These are phyloP conservation scores for Ceratina japonica DNA, from an alignment of 1,140 invertebrate genomes.

Conservation along the genomic window DNA sequence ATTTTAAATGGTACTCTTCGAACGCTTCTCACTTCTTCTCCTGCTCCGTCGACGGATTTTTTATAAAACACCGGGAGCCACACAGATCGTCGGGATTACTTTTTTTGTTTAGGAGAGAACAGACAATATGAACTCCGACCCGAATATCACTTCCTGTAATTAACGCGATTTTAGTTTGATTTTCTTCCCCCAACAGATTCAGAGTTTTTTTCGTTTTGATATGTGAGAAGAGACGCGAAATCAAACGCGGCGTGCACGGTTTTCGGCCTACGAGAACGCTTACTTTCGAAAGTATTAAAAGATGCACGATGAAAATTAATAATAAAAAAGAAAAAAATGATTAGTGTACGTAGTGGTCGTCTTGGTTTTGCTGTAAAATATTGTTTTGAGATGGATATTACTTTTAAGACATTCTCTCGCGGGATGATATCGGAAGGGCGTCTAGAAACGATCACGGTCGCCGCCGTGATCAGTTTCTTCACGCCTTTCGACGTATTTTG, in stretches of 20 bases:
- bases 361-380: conserved; percentile 13
- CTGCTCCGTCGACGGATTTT: too few species aligned
- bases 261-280: conserved; percentile 32
- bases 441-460: not conserved
- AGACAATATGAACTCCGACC: too few species aligned
- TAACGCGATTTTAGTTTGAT: too few species aligned
- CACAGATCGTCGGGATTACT: too few species aligned
- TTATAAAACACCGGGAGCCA: too few species aligned
- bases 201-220: conserved; percentile 19
- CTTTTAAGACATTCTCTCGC: conserved; percentile 8
- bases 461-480: not conserved
- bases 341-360: conserved; percentile 1
- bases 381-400: conserved; percentile 3
- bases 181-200: conserved; percentile 24
- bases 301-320: conserved; percentile 9
- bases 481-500: conserved; percentile 35
- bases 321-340: not conserved
- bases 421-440: not conserved
- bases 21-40: conserved; percentile 26
- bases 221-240: conserved; percentile 11
- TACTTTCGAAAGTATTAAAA: conserved; percentile 34
- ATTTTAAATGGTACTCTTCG: conserved; percentile 31
- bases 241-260: conserved; percentile 17
- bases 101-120: too few species aligned
- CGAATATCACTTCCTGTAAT: too few species aligned